phyloP scores from a whole-genome alignment of 2,888 invertebrate genomes.

The Mesochorus sp. region DNA sequence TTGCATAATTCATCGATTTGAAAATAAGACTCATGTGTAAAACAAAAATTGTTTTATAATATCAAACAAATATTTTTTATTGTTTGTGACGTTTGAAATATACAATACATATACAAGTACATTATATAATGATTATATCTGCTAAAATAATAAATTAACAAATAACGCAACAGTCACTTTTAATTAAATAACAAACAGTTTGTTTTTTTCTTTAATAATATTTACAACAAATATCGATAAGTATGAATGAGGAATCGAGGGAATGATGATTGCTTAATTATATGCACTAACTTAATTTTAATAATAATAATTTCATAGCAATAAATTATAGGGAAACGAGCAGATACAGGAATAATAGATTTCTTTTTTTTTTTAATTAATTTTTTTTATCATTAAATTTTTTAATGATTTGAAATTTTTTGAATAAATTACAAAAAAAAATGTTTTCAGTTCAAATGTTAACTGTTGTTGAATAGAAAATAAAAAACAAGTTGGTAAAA shows the following conservation, averaged over 20 bases:
- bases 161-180: slow-evolving; percentile 62
- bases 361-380: background rate
- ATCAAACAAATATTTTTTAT: background rate
- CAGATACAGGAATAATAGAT: slow-evolving; percentile 6
- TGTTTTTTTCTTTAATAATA: background rate
- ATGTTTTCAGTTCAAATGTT: too few species aligned
- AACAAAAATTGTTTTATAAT: background rate
- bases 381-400: background rate
- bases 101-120: too few species aligned
- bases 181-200: slow-evolving; percentile 64
- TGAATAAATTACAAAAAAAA: too few species aligned
- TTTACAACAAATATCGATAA: slow-evolving; percentile 27
- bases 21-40: background rate
- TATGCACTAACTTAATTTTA: slow-evolving; percentile 46
- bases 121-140: slow-evolving; percentile 9
- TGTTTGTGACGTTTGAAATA: slow-evolving; percentile 20
- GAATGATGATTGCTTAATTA: slow-evolving; percentile 12
- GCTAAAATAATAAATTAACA: slow-evolving; percentile 65
- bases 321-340: slow-evolving; percentile 53
- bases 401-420: too few species aligned
- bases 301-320: slow-evolving; percentile 54
- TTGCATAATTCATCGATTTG: background rate
- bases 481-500: too few species aligned
- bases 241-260: background rate
- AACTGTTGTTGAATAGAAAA: too few species aligned